phyloP scores from a whole-genome alignment of 2,888 invertebrate species.

The Portevinia maculata region DNA sequence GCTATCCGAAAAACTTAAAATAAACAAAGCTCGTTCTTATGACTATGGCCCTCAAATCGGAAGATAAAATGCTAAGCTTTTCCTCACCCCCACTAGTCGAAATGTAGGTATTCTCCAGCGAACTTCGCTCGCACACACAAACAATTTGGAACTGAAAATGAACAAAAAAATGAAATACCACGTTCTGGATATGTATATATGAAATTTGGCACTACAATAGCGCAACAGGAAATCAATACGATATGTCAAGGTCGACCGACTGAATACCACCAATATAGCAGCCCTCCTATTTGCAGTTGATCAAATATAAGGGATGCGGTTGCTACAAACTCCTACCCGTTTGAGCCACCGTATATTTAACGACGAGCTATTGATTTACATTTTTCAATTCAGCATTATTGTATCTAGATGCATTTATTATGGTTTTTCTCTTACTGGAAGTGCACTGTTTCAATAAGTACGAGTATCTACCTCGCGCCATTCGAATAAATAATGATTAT shows the following conservation, averaged over 20 bases:
- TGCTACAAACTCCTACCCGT: conserved; percentile 14
- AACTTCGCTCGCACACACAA: conserved; percentile 4
- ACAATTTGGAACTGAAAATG: conserved; percentile 9
- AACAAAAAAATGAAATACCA: conserved; percentile 1
- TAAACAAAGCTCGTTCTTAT: neutral
- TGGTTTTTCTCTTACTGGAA: neutral
- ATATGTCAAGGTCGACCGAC: conserved; percentile 80
- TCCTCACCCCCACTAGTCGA: neutral
- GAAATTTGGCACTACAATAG: conserved; percentile 40
- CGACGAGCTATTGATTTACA: conserved; percentile 40
- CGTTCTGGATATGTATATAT: conserved; percentile 16
- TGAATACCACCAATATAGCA: conserved; percentile 24
- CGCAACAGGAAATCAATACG: conserved; percentile 81
- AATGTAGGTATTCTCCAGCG: neutral
- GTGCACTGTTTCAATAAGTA: neutral
- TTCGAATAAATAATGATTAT: conserved; percentile 48
- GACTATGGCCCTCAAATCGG: conserved; percentile 16
- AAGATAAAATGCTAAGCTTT: conserved; percentile 9
- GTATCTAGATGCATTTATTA: neutral
- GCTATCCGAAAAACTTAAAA: conserved; percentile 27
- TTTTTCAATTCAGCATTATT: conserved; percentile 35
- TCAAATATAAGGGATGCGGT: conserved; percentile 17
- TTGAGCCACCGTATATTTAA: neutral
- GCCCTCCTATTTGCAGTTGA: conserved; percentile 43
- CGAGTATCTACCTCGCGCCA: neutral